Evolutionary conservation across 2,888 invertebrate genomes (phyloP).

Genomic region (Apocheima hispidaria): DNA sequence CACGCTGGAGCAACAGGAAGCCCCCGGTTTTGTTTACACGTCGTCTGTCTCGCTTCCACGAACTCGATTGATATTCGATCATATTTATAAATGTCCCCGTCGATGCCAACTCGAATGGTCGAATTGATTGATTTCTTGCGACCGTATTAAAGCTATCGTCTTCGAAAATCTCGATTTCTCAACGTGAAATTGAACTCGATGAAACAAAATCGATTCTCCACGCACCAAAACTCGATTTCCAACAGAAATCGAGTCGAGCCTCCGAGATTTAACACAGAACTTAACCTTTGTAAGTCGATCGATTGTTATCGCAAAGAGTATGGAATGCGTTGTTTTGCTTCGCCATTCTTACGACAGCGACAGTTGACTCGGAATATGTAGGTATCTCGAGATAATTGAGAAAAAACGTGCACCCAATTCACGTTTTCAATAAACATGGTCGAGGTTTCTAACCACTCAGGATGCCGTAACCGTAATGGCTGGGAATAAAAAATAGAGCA

Average conservation of each 20-base stretch:
- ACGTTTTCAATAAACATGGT: constrained; percentile 32
- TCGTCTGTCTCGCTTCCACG: constrained; percentile 49
- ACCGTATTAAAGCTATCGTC: constrained; percentile 9
- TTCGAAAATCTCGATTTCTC: constrained; percentile 20
- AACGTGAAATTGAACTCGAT: constrained; percentile 20
- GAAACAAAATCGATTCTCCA: constrained; percentile 42
- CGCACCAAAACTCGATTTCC: constrained; percentile 33
- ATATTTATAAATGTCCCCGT: constrained; percentile 43
- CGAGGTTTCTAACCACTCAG: constrained; percentile 27
- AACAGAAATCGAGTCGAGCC: constrained; percentile 24
- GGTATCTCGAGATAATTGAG: constrained; percentile 32
- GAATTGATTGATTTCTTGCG: constrained; percentile 36
- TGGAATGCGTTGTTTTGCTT: constrained; percentile 47
- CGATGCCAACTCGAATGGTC: constrained; percentile 33
- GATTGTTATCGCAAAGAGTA: constrained; percentile 44
- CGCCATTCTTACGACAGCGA: constrained; percentile 31
- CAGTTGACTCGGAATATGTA: constrained; percentile 24
- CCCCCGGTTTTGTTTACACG: constrained; percentile 55
- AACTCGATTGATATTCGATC: constrained; percentile 42
- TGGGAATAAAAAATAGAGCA: constrained; percentile 49
- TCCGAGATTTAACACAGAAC: constrained; percentile 31
- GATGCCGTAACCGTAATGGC: constrained; percentile 46
- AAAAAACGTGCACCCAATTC: constrained; percentile 36
- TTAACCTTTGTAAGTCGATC: constrained; percentile 44
- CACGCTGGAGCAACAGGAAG: constrained; percentile 59